A percentile compares a stretch with the other conserved stretches of the same genome.
Conservation (phyloP, 2,113 vertebrate genomes). For the Aix galericulata region DNA sequence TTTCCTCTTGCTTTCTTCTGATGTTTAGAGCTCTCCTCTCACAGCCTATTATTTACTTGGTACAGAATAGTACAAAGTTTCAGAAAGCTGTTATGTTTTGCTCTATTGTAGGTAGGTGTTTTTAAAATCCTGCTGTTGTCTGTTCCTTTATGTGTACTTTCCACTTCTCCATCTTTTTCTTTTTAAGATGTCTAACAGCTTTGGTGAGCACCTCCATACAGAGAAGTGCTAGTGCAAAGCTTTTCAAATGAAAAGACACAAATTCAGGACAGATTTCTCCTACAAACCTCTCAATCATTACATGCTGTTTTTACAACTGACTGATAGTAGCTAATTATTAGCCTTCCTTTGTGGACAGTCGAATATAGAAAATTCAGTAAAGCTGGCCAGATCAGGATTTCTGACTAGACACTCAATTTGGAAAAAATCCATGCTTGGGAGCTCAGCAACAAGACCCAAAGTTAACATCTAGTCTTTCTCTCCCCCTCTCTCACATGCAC, state of each 20-base stretch:
- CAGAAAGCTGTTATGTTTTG: neutral
- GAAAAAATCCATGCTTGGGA: neutral
- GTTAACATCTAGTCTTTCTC: neutral
- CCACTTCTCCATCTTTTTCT: neutral
- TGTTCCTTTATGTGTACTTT: slow-evolving; percentile 3
- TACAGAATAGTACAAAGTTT: neutral
- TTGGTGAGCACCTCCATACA: neutral
- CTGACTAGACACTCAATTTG: neutral
- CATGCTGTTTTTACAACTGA: neutral
- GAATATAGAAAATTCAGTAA: slow-evolving; percentile 2
- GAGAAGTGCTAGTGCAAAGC: neutral
- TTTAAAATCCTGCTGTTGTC: neutral
- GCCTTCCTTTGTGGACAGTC: neutral
- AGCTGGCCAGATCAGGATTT: neutral
- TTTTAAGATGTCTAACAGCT: neutral
- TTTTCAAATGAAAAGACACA: neutral
- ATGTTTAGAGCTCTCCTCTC: neutral
- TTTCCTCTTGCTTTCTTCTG: neutral
- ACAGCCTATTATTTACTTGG: neutral
- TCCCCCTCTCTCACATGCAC: neutral
- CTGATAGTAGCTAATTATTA: neutral
- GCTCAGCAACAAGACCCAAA: slow-evolving; percentile 12
- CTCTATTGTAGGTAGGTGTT: neutral
- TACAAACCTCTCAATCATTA: neutral
- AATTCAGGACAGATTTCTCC: neutral